Evolutionary conservation across 2,113 vertebrate genomes (phyloP), one percentile per base, ranked within the genome.

Genomic region (Dermatemys mawii): DNA sequence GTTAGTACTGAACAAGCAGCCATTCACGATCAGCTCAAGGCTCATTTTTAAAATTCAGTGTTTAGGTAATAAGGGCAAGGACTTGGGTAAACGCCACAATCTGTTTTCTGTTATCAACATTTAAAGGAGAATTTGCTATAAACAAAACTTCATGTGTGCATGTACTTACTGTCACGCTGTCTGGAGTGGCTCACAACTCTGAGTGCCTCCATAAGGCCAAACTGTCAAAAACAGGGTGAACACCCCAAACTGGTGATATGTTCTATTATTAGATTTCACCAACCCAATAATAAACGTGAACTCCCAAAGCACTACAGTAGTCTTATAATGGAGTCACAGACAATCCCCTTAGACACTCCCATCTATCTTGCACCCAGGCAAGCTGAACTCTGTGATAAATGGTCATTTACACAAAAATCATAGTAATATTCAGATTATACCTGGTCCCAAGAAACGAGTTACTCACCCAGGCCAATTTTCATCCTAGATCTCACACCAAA

Each of bases 1-100:
- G 95, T 67, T 86, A 54, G 55, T 50, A 53, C 84, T 84, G 88
- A 85, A 83, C 87, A 95, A 93, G 82, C 96, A 98, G 87, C 32
- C 80, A 60, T 46, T 93, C 81, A 24, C 27, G 86, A 95, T 90
- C 81, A 57, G 55, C 55, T 57, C 55, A 57, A 29, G 55, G 55
- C 27, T 57, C 26, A 87, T 44, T 90, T 76, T 38, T 2, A 75
- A 60, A 78, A 88, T 76, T 89, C 41, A 49, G 60, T 86, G 84
- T 41, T 85, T 60, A 90, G 76, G 19, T 92, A 93, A 48, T 48
- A 92, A 86, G 92, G 54, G 60, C 84, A 94, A 94, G 41, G 60
- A 93, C 54, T 87, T 93, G 76, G 5, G n/a, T 84, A 67, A 32
- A 50, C 41, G 84, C 27, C 67, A 46, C 5, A 13, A 9, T 27